Percentiles rank a stretch among this genome's conserved stretches.
Evolutionary conservation across 2,888 invertebrate species (phyloP).

Genomic region (Dryobotodes eremita): DNA sequence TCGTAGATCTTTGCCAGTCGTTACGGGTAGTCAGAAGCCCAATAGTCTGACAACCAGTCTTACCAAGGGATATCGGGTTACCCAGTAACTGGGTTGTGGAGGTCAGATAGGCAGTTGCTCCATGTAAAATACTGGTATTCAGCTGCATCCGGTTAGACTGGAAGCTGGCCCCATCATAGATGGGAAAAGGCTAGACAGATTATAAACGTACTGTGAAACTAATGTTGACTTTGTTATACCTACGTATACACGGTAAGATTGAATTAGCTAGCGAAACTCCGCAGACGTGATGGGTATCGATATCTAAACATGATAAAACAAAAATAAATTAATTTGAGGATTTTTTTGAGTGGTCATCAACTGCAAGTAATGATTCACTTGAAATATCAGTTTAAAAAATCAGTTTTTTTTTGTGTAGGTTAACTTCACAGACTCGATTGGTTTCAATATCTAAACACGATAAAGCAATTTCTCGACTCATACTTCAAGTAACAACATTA

Average conservation of each 20-base stretch:
- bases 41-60: background rate
- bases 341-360: no score
- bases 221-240: background rate
- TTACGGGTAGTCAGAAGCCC: background rate
- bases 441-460: no score
- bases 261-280: no score
- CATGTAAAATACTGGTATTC: background rate
- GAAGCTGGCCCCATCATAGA: background rate
- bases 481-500: no score
- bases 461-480: no score
- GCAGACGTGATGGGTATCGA: no score
- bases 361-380: no score
- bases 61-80: background rate
- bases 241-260: background rate
- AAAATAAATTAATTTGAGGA: no score
- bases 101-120: background rate
- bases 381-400: no score
- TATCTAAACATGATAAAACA: no score
- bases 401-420: no score
- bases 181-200: background rate
- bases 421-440: no score
- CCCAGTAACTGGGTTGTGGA: background rate
- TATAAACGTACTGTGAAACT: background rate
- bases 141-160: background rate
- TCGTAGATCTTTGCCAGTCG: background rate